Evolutionary conservation across 2,113 vertebrate species (phyloP).

Genomic region (Leuciscus idus): DNA sequence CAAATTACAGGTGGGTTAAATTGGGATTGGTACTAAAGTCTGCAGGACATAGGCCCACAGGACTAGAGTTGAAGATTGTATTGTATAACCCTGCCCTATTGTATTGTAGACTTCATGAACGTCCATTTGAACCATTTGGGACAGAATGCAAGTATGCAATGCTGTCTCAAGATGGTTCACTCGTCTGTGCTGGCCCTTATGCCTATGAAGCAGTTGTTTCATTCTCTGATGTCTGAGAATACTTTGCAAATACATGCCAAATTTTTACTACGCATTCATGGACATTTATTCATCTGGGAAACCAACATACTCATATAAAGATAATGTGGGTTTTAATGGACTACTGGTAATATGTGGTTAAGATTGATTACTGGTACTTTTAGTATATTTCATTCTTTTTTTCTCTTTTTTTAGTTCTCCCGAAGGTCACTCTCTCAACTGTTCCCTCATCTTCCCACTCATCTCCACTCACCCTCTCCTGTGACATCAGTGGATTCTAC

Average conservation of each 20-base stretch:
- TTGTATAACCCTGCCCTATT: background rate
- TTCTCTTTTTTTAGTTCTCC: conserved; percentile 62
- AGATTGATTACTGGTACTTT: background rate
- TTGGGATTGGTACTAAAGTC: background rate
- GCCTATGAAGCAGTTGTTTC: background rate
- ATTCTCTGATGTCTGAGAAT: background rate
- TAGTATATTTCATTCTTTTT: background rate
- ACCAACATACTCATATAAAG: too few relatives aligned
- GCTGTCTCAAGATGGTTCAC: background rate
- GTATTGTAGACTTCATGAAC: too few relatives aligned
- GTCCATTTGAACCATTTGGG: background rate
- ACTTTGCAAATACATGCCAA: background rate
- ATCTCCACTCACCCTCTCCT: conserved; percentile 72
- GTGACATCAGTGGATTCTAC: conserved; percentile 76
- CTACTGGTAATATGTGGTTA: background rate
- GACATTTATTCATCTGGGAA: too few relatives aligned
- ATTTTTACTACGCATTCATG: too few relatives aligned
- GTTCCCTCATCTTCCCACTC: conserved; percentile 56
- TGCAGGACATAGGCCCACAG: background rate
- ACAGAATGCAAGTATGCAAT: background rate
- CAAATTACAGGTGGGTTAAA: background rate
- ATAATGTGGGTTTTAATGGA: too few relatives aligned
- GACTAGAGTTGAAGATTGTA: background rate
- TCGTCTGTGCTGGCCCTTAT: background rate
- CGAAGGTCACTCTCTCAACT: conserved; percentile 65